A percentile compares a stretch with the other conserved stretches of the same genome.
Conservation (phyloP, 2,113 vertebrate genomes). For the Heterocephalus glaber region DNA sequence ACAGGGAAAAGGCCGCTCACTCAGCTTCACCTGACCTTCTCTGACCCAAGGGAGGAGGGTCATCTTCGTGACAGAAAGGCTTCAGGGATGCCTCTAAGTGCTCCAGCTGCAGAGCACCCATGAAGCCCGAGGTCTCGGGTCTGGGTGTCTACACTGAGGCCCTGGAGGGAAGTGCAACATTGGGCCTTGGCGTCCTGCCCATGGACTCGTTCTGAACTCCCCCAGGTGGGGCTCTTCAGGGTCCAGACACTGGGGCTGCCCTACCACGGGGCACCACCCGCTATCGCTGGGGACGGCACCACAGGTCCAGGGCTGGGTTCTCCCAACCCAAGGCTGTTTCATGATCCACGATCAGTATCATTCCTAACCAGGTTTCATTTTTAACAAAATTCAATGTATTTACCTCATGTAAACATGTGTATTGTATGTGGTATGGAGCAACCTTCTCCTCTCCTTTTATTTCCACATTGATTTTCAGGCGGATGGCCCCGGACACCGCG, state of each 20-base stretch:
- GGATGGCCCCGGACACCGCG: constrained; percentile 95
- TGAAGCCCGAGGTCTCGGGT: not conserved
- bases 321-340: not conserved
- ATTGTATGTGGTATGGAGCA: constrained; percentile 96
- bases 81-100: not conserved
- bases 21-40: not conserved
- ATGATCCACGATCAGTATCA: not conserved
- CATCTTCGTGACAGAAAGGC: not conserved
- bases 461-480: constrained; percentile 97
- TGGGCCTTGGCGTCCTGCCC: not conserved
- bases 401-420: constrained; percentile 99
- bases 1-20: not conserved
- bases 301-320: not conserved
- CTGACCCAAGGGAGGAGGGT: not conserved
- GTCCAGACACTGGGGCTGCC: not conserved
- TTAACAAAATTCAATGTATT: not conserved
- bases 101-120: not conserved
- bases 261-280: not conserved
- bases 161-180: not conserved
- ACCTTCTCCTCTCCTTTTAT: constrained; percentile 98
- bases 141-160: not conserved
- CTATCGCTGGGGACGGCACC: not conserved
- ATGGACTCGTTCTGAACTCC: not conserved
- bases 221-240: too few species aligned
- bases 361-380: constrained; percentile 5